phyloP scores from a whole-genome alignment of 2,797 vertebrate species.

The Cottoperca gobio region DNA sequence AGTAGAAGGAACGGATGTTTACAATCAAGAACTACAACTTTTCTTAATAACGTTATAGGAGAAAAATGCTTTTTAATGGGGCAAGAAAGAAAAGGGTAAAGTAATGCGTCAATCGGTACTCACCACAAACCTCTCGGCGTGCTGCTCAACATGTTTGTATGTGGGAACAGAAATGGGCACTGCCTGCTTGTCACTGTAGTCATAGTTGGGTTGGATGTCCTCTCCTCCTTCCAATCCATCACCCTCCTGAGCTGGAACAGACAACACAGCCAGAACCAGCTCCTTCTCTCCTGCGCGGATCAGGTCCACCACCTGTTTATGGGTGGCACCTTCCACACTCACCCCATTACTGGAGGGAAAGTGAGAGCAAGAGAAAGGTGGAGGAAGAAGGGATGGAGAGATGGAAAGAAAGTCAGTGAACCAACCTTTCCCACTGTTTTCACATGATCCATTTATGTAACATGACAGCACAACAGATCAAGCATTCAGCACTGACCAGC shows the following conservation, averaged over 20 bases:
- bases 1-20: not conserved
- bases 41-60: not conserved
- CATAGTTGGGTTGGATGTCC: constrained; percentile 92
- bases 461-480: not conserved
- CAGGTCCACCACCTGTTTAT: constrained; percentile 99
- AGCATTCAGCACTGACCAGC: not conserved
- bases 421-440: not conserved
- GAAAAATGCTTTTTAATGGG: not conserved
- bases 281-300: constrained; percentile 97
- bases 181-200: constrained; percentile 97
- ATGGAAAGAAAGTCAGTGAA: not conserved
- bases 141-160: constrained; percentile 97
- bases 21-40: not conserved
- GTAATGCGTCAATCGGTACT: constrained; percentile 62
- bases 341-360: constrained; percentile 88
- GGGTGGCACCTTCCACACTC: constrained; percentile 96
- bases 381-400: not conserved
- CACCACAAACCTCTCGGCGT: constrained; percentile 97
- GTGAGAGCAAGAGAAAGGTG: not conserved
- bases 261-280: constrained; percentile 93
- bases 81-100: not conserved
- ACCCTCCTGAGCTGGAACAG: constrained; percentile 93
- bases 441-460: not conserved
- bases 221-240: constrained; percentile 93
- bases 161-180: constrained; percentile 97